Conservation (phyloP, 2,113 vertebrate species). For the Elaphurus davidianus region DNA sequence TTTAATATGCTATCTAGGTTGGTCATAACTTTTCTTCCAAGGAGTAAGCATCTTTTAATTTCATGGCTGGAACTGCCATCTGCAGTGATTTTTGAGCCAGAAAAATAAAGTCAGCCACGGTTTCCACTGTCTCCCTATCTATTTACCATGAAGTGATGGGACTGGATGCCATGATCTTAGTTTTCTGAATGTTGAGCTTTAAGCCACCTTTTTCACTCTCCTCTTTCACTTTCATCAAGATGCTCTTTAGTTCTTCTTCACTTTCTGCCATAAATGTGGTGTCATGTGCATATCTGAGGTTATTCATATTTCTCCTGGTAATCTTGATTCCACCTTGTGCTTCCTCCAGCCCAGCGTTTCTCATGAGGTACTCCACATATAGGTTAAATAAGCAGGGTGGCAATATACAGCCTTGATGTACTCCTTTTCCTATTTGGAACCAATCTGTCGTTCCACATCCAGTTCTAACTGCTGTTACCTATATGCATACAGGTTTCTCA, state of each 20-base stretch:
- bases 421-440: background rate
- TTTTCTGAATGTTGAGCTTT: background rate
- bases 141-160: background rate
- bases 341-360: background rate
- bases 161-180: background rate
- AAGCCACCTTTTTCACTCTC: background rate
- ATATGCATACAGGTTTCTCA: background rate
- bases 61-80: background rate
- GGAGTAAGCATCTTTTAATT: background rate
- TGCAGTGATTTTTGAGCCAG: background rate
- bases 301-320: fast-evolving
- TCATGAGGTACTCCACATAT: background rate
- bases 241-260: background rate
- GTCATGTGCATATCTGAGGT: background rate
- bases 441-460: fast-evolving
- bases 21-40: background rate
- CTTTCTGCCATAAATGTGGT: background rate
- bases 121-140: background rate
- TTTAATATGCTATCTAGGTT: background rate
- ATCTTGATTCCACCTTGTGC: background rate
- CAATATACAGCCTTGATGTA: fast-evolving
- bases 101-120: background rate
- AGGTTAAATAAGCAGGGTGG: background rate
- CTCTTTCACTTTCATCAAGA: background rate
- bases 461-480: background rate